Evolutionary conservation across 2,113 vertebrate species (phyloP), one percentile per base, ranked within the genome.

Genomic region (Gobio gobio): DNA sequence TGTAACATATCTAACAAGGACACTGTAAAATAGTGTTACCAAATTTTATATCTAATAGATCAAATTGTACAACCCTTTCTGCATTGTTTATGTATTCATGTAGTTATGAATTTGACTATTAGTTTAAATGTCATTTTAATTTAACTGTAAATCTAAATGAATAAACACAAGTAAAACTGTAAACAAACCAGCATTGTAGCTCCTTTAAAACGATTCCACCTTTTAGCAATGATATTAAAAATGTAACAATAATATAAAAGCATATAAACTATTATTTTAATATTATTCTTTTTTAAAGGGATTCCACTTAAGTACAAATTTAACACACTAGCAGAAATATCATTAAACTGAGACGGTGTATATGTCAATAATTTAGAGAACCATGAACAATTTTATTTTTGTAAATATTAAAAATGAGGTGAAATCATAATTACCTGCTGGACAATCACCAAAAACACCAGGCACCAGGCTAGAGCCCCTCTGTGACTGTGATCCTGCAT

Each of bases 371-470:
- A 9, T 80, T 80, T 29, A 29, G 29, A 14, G 12, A 59, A 29
- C 75, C 20, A 4, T 58, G 29, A 77, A 22, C 5, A 12, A 10
- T 12, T 22, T 0, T 1, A 3, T 68, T 68, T 68, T 49, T 47
- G 43, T 12, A 47, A 75, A 49, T 49, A 47, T 51, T 2, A 10
- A 54, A 26, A 36, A 18, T 8, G 4, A 47, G 5, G 40, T 4
- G 40, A 73, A n/a, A 24, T 14, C 18, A 16, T 14, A 51, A 40
- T 54, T 89, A 91, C 90, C 90, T 90, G 90, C 22, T 90, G 85
- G 78, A 81, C 59, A 47, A 89, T 33, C 18, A 90, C 29, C 10
- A 89, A 43, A 10, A 87, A 47, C 43, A 89, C 26, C 36, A 89
- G 54, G 78, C 85, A 87, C 59, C 86, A 88, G 56, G 75, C 59